Evolutionary conservation across 2,888 invertebrate genomes (phyloP), one percentile per base, ranked within the genome.

Genomic region (Brachyopa scutellaris): DNA sequence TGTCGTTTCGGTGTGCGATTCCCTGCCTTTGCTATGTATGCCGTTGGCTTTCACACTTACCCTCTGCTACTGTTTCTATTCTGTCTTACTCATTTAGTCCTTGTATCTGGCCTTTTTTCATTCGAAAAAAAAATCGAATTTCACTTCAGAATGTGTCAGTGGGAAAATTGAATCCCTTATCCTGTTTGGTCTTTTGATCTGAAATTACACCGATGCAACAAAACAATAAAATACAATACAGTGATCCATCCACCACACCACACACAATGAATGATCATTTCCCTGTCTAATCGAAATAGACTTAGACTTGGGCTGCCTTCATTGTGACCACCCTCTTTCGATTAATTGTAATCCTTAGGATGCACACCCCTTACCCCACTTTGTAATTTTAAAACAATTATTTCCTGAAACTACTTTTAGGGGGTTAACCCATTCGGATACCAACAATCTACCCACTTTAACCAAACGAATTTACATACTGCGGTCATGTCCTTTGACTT

Each of bases 131-230:
- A n/a, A 74, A 76, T 79, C 74, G 79, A 79, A 57, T 76, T 69
- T 74, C 11, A 11, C 62, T 40, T 15, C 33, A 47, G 33, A 47
- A 80, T 69, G 57, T 80, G 57, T 62, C 69, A 57, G 76, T 64
- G 64, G 64, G 76, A 19, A 76, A 70, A 76, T 76, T 76, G 76
- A 82, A 82, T 76, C 57, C n/a, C 76, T 76, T 40, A 55, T 62
- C 77, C 38, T 38, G n/a, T n/a, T 49, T 76, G 51, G 70, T 69
- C 64, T 62, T 76, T 76, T 49, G 76, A 62, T 76, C 76, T 40
- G n/a, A 51, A 45, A 51, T 40, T 33, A 47, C 38, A 26, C 13
- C 38, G 11, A 53, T 11, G 19, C 11, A 15, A 17, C 2, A 9
- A 29, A 15, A 15, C 13, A 59, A 26, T 13, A 51, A 51, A 45